Evolutionary conservation across 2,888 invertebrate genomes (phyloP).

Genomic region (Listrodromus nycthemerus): DNA sequence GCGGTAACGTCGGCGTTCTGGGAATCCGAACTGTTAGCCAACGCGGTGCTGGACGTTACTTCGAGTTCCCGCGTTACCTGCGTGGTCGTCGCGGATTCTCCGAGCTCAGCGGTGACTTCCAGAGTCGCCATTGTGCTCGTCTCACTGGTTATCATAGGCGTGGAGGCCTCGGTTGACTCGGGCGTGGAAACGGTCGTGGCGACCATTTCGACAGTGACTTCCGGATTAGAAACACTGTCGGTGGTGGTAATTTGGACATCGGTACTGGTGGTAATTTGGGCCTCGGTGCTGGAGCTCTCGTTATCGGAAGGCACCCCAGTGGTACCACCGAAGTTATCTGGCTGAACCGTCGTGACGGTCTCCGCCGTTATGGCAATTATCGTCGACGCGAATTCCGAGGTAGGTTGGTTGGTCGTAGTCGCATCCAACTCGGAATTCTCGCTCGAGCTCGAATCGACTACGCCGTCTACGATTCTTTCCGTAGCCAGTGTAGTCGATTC

Average conservation of each 20-base stretch:
- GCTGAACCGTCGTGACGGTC: conserved; percentile 1
- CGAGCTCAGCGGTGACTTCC: conserved; percentile 63
- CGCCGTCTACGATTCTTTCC: background rate
- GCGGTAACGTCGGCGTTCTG: conserved; percentile 58
- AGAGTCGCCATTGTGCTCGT: conserved; percentile 53
- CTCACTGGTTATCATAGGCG: conserved; percentile 39
- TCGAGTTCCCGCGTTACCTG: conserved; percentile 62
- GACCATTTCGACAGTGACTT: conserved; percentile 12
- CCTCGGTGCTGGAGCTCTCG: background rate
- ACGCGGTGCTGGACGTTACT: conserved; percentile 48
- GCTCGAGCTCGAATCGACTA: conserved; percentile 20
- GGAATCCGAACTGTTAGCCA: conserved; percentile 56
- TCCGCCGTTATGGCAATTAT: conserved; percentile 11
- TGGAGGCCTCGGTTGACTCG: conserved; percentile 48
- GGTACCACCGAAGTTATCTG: background rate
- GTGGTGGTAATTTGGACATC: background rate
- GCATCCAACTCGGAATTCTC: conserved; percentile 35
- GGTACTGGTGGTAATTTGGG: background rate
- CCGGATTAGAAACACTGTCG: background rate
- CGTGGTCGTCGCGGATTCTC: conserved; percentile 59
- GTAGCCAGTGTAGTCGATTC: background rate
- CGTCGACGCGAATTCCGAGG: conserved; percentile 31
- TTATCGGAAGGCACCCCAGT: background rate
- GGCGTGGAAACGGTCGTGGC: conserved; percentile 18
- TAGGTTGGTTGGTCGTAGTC: conserved; percentile 32